Conservation (phyloP, 2,888 invertebrate genomes). For the Pandemis cinnamomeana region DNA sequence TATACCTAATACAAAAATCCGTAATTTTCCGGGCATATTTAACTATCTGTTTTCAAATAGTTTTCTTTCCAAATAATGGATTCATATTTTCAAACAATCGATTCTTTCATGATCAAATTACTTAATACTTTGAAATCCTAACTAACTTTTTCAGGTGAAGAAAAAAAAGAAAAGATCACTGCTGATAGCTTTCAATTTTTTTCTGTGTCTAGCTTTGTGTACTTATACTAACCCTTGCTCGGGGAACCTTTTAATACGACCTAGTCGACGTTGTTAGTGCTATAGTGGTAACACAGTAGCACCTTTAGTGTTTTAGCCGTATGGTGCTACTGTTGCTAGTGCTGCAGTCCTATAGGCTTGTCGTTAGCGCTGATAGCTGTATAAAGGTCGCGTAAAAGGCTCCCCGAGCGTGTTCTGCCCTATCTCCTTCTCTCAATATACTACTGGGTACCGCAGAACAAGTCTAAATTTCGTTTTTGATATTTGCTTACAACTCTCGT, state of each 20-base stretch:
- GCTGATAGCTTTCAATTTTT: slow-evolving; percentile 69
- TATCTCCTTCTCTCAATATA: slow-evolving; percentile 58
- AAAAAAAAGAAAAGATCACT: slow-evolving; percentile 53
- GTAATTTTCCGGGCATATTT: slow-evolving; percentile 64
- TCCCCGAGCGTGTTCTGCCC: slow-evolving; percentile 77
- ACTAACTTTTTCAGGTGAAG: slow-evolving; percentile 76
- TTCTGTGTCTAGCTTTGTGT: slow-evolving; percentile 79
- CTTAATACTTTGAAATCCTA: slow-evolving; percentile 54
- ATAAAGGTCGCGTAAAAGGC: slow-evolving; percentile 57
- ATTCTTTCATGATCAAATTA: slow-evolving; percentile 41
- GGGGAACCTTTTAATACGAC: slow-evolving; percentile 63
- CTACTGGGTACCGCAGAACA: slow-evolving; percentile 78
- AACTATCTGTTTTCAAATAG: slow-evolving; percentile 46
- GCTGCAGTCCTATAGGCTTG: slow-evolving; percentile 24
- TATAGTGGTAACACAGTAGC: slow-evolving; percentile 29
- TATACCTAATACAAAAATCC: slow-evolving; percentile 53
- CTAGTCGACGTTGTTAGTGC: slow-evolving; percentile 20
- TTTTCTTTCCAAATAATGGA: slow-evolving; percentile 34
- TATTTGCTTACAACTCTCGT: slow-evolving; percentile 81
- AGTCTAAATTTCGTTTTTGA: slow-evolving; percentile 85
- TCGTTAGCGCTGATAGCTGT: slow-evolving; percentile 19
- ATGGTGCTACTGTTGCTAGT: slow-evolving; percentile 27
- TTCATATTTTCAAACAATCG: slow-evolving; percentile 19
- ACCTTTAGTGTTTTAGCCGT: slow-evolving; percentile 16
- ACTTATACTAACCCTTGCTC: slow-evolving; percentile 68